A percentile compares a stretch with the other conserved stretches of the same genome.
Evolutionary conservation across 2,113 vertebrate genomes (phyloP).

Genomic region (Brachionichthys hirsutus): DNA sequence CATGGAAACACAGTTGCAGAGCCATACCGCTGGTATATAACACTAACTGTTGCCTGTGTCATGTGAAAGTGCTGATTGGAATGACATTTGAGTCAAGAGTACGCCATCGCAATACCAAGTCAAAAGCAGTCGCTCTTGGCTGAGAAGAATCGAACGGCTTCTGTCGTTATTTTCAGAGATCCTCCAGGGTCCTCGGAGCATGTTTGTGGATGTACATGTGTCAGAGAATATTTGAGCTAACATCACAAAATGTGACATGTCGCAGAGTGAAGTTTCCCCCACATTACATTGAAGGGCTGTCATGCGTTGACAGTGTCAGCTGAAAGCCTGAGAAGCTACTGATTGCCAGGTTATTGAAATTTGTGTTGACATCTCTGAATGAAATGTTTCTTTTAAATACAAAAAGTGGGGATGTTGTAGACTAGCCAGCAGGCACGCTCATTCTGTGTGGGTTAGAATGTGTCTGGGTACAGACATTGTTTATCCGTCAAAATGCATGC

Average conservation of each 20-base stretch:
- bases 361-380: no score
- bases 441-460: not conserved
- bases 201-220: constrained; percentile 29
- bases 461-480: constrained; percentile 5
- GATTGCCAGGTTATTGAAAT: not conserved
- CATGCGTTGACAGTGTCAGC: constrained; percentile 38
- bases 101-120: constrained; percentile 12
- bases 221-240: constrained; percentile 42
- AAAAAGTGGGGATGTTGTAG: constrained; percentile 10
- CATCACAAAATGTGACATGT: constrained; percentile 42
- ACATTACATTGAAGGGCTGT: constrained; percentile 21
- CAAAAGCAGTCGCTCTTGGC: constrained; percentile 19
- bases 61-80: constrained; percentile 50
- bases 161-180: constrained; percentile 44
- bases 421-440: constrained; percentile 16
- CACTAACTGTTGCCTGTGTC: constrained; percentile 24
- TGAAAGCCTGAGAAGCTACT: constrained; percentile 3
- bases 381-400: constrained; percentile 2
- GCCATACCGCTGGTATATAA: constrained; percentile 29
- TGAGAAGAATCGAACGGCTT: constrained; percentile 31
- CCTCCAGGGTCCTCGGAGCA: constrained; percentile 44
- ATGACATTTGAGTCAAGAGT: constrained; percentile 39
- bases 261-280: constrained; percentile 17
- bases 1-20: constrained; percentile 29
- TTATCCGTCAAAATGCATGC: constrained; percentile 21